Percentiles rank a stretch among this genome's conserved stretches.
phyloP scores from a whole-genome alignment of 1,140 invertebrate species.

The Anoplophora glabripennis region DNA sequence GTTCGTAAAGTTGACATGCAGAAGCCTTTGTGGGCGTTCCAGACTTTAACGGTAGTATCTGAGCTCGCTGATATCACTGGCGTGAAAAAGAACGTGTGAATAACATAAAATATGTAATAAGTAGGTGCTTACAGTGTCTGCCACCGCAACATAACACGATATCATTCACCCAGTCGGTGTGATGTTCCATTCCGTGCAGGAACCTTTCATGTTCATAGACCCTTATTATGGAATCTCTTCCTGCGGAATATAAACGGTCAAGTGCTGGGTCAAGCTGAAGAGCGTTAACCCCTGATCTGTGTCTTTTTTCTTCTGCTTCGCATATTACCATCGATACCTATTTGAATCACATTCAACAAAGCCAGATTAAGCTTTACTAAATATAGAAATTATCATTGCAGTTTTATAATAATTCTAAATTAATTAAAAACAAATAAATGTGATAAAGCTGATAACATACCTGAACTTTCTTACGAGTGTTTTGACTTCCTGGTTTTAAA shows the following conservation, averaged over 20 bases:
- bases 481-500: constrained; percentile 49
- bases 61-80: constrained; percentile 97
- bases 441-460: constrained; percentile 45
- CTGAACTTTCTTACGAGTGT: constrained; percentile 65
- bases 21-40: constrained; percentile 99
- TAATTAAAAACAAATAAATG: too few relatives aligned
- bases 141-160: constrained; percentile 96
- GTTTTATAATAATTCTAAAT: constrained; percentile 1
- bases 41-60: constrained; percentile 99
- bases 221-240: constrained; percentile 96
- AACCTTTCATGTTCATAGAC: constrained; percentile 94
- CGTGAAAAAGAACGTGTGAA: constrained; percentile 39
- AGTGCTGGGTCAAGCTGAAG: constrained; percentile 88
- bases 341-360: too few relatives aligned
- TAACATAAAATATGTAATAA: background rate
- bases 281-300: constrained; percentile 94
- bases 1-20: constrained; percentile 97
- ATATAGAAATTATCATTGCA: constrained; percentile 20
- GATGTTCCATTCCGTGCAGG: constrained; percentile 94
- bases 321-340: constrained; percentile 98
- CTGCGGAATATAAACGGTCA: constrained; percentile 92
- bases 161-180: constrained; percentile 99
- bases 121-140: constrained; percentile 74
- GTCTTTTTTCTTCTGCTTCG: constrained; percentile 90
- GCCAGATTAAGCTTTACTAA: constrained; percentile 42